Evolutionary conservation across 2,797 vertebrate genomes (phyloP).

Genomic region (Scomberomorus guttatus): DNA sequence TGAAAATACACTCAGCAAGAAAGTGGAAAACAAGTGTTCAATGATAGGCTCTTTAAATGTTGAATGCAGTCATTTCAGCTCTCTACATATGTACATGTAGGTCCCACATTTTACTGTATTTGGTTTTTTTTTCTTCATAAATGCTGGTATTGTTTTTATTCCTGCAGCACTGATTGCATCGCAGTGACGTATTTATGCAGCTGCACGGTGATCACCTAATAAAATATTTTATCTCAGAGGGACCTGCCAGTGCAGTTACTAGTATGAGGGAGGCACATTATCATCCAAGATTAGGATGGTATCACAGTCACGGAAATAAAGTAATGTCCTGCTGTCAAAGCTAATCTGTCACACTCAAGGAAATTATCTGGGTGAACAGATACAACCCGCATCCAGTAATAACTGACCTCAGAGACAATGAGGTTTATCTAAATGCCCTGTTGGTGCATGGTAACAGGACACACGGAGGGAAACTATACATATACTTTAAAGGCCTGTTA

Average conservation of each 20-base stretch:
- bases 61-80: slow-evolving; percentile 26
- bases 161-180: neutral
- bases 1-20: slow-evolving; percentile 44
- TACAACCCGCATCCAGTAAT: neutral
- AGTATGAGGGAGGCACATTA: slow-evolving; percentile 34
- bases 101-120: neutral
- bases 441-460: neutral
- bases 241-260: neutral
- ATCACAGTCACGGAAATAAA: slow-evolving; percentile 61
- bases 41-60: slow-evolving; percentile 14
- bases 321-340: slow-evolving; percentile 66
- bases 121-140: neutral
- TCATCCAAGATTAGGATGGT: slow-evolving; percentile 20
- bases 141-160: neutral
- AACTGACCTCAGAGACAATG: slow-evolving; percentile 18
- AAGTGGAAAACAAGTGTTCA: slow-evolving; percentile 36
- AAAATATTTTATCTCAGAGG: slow-evolving; percentile 26
- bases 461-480: neutral
- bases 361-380: slow-evolving; percentile 21
- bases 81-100: neutral
- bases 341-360: slow-evolving; percentile 44
- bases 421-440: slow-evolving; percentile 11
- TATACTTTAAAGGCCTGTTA: neutral
- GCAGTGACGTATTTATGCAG: neutral
- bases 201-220: neutral